phyloP scores from a whole-genome alignment of 2,113 vertebrate genomes.

The Leptobrachium leishanense region DNA sequence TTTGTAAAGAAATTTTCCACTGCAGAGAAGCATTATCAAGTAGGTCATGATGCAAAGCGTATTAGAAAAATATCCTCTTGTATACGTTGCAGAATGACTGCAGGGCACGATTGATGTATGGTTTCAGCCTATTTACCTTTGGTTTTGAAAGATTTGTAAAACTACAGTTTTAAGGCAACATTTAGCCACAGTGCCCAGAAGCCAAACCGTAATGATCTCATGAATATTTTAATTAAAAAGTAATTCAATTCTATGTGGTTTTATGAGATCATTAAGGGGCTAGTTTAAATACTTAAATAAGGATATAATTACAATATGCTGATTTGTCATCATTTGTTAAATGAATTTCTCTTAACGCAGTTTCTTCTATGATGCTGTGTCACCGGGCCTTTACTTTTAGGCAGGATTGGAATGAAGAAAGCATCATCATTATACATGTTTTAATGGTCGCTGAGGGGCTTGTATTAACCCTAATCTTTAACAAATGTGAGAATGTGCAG shows the following conservation, averaged over 20 bases:
- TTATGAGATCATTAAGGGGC: constrained; percentile 40
- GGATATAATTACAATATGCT: constrained; percentile 43
- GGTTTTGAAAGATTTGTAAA: constrained; percentile 20
- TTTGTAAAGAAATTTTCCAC: not conserved
- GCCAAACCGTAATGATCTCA: constrained; percentile 41
- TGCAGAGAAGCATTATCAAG: not conserved
- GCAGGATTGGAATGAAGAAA: not conserved
- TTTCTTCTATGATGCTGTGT: constrained; percentile 1
- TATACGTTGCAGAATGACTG: constrained; percentile 22
- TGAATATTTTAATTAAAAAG: constrained; percentile 48
- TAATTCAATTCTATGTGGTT: constrained; percentile 30
- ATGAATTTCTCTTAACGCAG: constrained; percentile 40
- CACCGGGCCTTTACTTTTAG: constrained; percentile 6
- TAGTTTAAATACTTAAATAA: constrained; percentile 46
- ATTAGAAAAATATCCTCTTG: not conserved
- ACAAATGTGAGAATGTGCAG: not conserved
- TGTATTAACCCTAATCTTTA: not conserved
- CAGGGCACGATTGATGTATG: constrained; percentile 23
- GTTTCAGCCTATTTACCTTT: constrained; percentile 24
- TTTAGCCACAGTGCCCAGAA: constrained; percentile 23
- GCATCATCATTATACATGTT: not conserved
- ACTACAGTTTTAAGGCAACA: constrained; percentile 10
- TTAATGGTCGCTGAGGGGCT: not conserved
- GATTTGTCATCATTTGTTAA: constrained; percentile 41
- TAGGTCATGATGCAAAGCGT: not conserved